Evolutionary conservation across 2,888 invertebrate species (phyloP).

Genomic region (Neria commutata): DNA sequence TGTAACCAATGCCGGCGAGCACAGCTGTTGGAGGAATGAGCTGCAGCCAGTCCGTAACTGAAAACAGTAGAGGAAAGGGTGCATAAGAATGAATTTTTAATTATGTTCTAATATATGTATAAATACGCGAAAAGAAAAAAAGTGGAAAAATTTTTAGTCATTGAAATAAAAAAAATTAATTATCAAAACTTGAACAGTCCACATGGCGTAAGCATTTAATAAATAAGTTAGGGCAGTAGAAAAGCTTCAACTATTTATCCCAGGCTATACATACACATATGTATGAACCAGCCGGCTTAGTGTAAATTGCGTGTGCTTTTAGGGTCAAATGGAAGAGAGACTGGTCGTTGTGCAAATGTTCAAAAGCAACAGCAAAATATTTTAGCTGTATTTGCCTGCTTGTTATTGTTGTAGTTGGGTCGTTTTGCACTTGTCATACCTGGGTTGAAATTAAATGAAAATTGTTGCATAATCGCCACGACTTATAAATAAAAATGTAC

Average conservation of each 20-base stretch:
- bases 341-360: too few relatives aligned
- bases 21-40: conserved; percentile 82
- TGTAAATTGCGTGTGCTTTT: too few relatives aligned
- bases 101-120: too few relatives aligned
- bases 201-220: too few relatives aligned
- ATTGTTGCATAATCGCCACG: not conserved
- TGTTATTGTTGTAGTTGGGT: too few relatives aligned
- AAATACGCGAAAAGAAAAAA: not conserved
- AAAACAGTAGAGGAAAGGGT: conserved; percentile 52
- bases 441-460: not conserved
- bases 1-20: conserved; percentile 80
- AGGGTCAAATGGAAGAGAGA: too few relatives aligned
- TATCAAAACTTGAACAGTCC: not conserved
- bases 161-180: conserved; percentile 1
- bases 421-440: not conserved
- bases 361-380: not conserved
- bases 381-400: too few relatives aligned
- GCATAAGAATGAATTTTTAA: not conserved
- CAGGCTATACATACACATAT: too few relatives aligned
- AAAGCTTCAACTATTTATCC: too few relatives aligned
- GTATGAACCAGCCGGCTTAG: too few relatives aligned
- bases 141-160: too few relatives aligned
- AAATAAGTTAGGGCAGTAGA: too few relatives aligned
- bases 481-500: not conserved
- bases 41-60: conserved; percentile 83